Evolutionary conservation across 2,888 invertebrate genomes (phyloP).

Genomic region (Megamerina dolium): DNA sequence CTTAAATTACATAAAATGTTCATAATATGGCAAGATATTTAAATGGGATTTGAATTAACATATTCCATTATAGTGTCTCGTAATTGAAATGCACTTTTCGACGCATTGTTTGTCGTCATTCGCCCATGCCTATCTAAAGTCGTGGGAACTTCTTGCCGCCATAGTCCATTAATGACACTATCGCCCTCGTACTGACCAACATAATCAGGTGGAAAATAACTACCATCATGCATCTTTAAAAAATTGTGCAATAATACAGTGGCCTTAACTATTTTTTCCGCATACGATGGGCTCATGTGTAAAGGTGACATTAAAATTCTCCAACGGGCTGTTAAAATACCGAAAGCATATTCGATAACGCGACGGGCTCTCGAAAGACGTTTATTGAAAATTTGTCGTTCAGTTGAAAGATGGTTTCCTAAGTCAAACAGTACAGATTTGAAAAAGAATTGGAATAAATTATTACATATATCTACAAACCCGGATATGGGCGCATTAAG

Average conservation of each 20-base stretch:
- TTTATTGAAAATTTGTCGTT: no score
- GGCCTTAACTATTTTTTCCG: constrained; percentile 17
- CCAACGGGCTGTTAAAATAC: no score
- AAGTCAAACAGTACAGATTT: no score
- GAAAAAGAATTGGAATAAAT: no score
- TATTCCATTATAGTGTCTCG: constrained; percentile 13
- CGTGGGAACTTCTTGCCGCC: constrained; percentile 5
- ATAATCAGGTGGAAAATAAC: constrained; percentile 13
- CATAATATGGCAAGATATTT: not conserved
- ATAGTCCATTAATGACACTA: constrained; percentile 8
- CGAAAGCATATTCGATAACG: no score
- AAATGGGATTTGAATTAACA: not conserved
- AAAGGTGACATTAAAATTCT: no score
- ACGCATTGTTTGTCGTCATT: constrained; percentile 12
- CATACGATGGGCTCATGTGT: no score
- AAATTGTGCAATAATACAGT: no score
- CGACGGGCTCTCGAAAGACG: no score
- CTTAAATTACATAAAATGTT: no score
- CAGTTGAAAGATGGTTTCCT: no score
- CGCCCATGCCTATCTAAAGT: constrained; percentile 1
- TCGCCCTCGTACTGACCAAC: constrained; percentile 11
- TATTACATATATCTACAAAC: constrained; percentile 6
- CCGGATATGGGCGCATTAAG: constrained; percentile 10
- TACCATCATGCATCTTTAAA: no score
- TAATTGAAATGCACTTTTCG: constrained; percentile 10